These are phyloP conservation scores for Helostoma temminkii DNA, from an alignment of 2,797 vertebrate species.

Conservation along the genomic window DNA sequence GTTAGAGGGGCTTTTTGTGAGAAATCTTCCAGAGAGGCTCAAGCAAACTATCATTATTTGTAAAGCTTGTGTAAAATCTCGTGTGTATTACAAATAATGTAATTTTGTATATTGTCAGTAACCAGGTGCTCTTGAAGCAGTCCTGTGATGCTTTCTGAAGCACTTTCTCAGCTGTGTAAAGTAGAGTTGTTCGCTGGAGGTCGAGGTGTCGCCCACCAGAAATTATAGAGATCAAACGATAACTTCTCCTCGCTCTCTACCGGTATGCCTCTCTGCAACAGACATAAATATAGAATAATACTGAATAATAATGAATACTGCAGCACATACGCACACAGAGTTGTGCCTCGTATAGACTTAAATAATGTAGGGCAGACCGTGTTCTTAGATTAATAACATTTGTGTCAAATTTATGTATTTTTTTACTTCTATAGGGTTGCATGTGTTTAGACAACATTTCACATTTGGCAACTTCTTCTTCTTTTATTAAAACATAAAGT, in stretches of 20 bases:
- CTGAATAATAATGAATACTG: slow-evolving; percentile 2
- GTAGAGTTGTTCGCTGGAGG: slow-evolving; percentile 18
- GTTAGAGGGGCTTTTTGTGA: neutral
- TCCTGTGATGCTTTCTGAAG: neutral
- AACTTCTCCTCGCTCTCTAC: neutral
- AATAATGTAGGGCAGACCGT: too few species aligned
- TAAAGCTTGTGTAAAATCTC: slow-evolving; percentile 3
- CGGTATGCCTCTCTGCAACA: too few species aligned
- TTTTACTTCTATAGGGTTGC: neutral
- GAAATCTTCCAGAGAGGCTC: neutral
- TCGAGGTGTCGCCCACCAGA: slow-evolving; percentile 21
- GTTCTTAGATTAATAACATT: neutral
- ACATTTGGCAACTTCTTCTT: neutral
- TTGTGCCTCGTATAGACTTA: too few species aligned
- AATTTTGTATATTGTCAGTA: neutral
- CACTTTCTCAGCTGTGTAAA: neutral
- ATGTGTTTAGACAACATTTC: neutral
- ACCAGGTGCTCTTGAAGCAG: neutral
- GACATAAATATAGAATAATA: too few species aligned
- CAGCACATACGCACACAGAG: slow-evolving; percentile 15
- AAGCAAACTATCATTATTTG: neutral
- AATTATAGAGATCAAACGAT: slow-evolving; percentile 35
- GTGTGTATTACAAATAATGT: too few species aligned
- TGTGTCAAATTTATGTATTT: too few species aligned
- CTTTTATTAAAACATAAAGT: neutral